phyloP scores from a whole-genome alignment of 2,888 invertebrate species.

The Limnephilus marmoratus region DNA sequence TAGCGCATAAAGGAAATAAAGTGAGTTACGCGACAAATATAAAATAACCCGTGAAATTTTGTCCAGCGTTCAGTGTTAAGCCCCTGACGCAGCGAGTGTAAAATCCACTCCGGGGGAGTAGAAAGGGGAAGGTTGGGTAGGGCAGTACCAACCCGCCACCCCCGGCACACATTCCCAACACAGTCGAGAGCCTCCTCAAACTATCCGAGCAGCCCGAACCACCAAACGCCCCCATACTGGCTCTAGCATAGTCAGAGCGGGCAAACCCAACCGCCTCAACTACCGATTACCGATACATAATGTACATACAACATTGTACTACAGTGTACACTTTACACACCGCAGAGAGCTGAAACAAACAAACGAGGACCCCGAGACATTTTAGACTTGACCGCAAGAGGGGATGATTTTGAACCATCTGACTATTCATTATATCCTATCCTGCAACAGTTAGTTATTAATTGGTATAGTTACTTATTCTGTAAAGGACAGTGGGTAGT shows the following conservation, averaged over 20 bases:
- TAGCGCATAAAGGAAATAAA: not conserved
- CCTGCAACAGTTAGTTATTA: no score
- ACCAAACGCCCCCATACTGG: not conserved
- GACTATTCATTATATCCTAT: not conserved
- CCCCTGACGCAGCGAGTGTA: not conserved
- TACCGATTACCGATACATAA: not conserved
- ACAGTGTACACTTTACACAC: not conserved
- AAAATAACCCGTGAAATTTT: no score
- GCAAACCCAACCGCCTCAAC: not conserved
- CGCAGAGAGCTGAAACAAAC: not conserved
- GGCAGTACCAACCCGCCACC: not conserved
- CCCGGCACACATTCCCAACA: not conserved
- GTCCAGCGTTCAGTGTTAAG: not conserved
- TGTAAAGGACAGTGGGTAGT: no score
- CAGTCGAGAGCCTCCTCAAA: not conserved
- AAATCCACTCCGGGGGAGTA: not conserved
- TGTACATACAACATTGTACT: not conserved
- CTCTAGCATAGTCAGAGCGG: not conserved
- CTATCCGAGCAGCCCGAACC: not conserved
- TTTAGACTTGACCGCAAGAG: not conserved
- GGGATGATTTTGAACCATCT: not conserved
- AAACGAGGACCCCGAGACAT: not conserved
- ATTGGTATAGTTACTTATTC: no score
- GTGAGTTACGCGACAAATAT: not conserved
- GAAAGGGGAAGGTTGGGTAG: not conserved